These are phyloP conservation scores for Prunella strophiata DNA, from an alignment of 2,797 vertebrate genomes.

Conservation along the genomic window DNA sequence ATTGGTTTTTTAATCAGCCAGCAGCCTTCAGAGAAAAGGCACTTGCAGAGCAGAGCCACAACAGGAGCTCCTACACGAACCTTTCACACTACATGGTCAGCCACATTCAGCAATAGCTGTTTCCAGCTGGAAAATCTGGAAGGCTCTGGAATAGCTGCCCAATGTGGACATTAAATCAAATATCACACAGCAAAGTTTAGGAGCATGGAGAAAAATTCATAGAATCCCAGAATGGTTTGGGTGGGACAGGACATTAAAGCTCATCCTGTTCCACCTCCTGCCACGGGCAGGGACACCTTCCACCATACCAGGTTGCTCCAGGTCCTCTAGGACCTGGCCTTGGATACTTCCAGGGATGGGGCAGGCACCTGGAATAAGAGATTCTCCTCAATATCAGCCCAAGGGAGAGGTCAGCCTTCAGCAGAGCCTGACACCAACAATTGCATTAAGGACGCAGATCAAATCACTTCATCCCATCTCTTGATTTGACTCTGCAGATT, in stretches of 20 bases:
- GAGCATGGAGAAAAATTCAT: background rate
- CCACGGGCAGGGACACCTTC: background rate
- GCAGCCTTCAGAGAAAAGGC: background rate
- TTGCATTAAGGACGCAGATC: background rate
- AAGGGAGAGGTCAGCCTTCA: background rate
- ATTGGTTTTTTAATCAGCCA: background rate
- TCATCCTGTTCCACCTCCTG: background rate
- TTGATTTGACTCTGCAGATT: background rate
- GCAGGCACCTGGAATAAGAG: background rate
- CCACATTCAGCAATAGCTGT: background rate
- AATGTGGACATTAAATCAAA: rapidly evolving
- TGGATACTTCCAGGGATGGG: background rate
- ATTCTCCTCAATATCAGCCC: background rate
- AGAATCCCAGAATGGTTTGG: background rate
- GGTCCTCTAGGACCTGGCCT: background rate
- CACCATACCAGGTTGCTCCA: background rate
- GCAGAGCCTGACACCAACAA: background rate
- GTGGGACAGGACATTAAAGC: background rate
- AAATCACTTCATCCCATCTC: background rate
- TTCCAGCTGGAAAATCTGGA: background rate
- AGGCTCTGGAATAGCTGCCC: background rate
- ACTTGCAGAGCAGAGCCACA: background rate
- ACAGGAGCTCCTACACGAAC: rapidly evolving
- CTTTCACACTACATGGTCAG: background rate
- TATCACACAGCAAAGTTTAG: background rate